phyloP scores from a whole-genome alignment of 2,888 invertebrate species.

The Drosophila mimica region DNA sequence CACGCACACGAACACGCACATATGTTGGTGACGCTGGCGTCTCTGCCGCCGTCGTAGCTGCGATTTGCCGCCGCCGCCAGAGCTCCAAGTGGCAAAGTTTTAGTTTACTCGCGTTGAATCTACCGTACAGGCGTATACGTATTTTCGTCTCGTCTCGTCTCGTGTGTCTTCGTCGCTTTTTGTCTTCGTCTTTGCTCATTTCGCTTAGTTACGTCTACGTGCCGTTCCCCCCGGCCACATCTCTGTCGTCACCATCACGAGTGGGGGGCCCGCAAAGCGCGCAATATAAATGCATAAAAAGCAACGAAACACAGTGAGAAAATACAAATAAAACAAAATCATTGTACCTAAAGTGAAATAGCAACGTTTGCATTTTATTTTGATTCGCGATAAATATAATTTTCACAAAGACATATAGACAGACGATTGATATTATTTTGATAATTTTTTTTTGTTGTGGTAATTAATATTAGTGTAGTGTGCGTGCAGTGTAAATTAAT shows the following conservation, averaged over 20 bases:
- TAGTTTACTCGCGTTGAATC: conserved; percentile 79
- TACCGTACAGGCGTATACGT: conserved; percentile 78
- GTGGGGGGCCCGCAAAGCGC: conserved; percentile 28
- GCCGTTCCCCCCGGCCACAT: conserved; percentile 1
- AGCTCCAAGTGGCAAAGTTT: conserved; percentile 51
- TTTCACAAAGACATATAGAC: neutral
- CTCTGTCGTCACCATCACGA: conserved; percentile 9
- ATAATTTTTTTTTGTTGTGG: conserved; percentile 24
- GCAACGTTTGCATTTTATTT: conserved; percentile 17
- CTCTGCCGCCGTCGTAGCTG: conserved; percentile 53
- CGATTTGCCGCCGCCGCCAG: conserved; percentile 31
- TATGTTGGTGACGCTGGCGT: conserved; percentile 29
- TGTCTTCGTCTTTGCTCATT: conserved; percentile 46
- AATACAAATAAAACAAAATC: conserved; percentile 39
- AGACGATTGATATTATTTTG: neutral
- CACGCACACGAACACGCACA: conserved; percentile 25
- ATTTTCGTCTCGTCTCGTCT: conserved; percentile 57
- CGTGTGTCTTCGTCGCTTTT: conserved; percentile 31
- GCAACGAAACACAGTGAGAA: conserved; percentile 53
- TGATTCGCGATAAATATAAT: conserved; percentile 26
- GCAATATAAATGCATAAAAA: conserved; percentile 50
- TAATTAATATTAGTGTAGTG: conserved; percentile 28
- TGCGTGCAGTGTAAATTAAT: conserved; percentile 26
- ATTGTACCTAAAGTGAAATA: conserved; percentile 48
- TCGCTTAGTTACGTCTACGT: conserved; percentile 51